Base-by-base conservation (phyloP, 2,888 invertebrate species). In the Tholera decimalis region DNA sequence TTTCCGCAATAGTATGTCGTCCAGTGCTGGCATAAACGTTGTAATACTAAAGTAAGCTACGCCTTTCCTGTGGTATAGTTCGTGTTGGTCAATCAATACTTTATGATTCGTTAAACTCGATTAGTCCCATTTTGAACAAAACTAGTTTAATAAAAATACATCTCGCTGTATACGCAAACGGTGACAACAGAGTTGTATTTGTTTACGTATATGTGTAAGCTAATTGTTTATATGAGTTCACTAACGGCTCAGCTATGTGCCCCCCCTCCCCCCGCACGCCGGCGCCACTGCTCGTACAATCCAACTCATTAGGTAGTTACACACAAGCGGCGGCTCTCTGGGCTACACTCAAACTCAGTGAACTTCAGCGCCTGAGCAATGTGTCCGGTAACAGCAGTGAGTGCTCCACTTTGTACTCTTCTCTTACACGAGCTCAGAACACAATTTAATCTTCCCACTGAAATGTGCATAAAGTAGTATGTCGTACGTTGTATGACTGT, bases 161-260 rank as follows among this genome's bases (percentile, higher is more conserved):
- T 51, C 77, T 60, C 47, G 39, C 77, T 76, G 76, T 76, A 76
- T 30, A 39, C 35, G 35, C 9, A 0, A 5, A 33, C 30, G 65
- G 56, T 70, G 75, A 62, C 69, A 71, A 77, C 74, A 43, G 13
- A 37, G n/a, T 44, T 43, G 35, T 55, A 39, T 76, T 85, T 87
- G 79, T 83, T 79, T 83, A 73, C 84, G 75, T 79, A 80, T 79
- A 74, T 61, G 76, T 49, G 65, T 67, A 50, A 59, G 49, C 53
- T 49, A 35, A 64, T 76, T 72, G 77, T 75, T 70, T 66, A 50
- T 35, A 70, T 28, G 43, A 50, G 79, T 54, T 76, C 74, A 84
- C 78, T 83, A 81, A 85, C 75, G 59, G 44, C 24, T 51, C 53
- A 80, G 80, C 56, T 75, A 85, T 86, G 85, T 35, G 43, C 46